phyloP scores from a whole-genome alignment of 2,888 invertebrate species.

The Holacanthella duospinosa region DNA sequence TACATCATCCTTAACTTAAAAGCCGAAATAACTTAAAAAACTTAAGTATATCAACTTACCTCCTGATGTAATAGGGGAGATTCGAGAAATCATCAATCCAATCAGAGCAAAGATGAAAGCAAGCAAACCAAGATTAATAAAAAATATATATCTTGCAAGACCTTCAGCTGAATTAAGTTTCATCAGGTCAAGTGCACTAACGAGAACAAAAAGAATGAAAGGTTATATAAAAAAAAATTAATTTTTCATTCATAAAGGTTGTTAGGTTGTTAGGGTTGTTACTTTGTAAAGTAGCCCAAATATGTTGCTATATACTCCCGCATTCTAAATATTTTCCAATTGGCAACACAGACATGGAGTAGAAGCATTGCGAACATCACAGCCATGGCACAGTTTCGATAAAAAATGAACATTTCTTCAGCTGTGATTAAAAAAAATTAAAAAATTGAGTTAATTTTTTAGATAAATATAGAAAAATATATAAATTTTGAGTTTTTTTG shows the following conservation, averaged over 20 bases:
- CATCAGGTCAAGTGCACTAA: not conserved
- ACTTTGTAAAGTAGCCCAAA: not conserved
- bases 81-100: not conserved
- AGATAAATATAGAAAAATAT: too few relatives aligned
- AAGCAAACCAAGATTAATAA: not conserved
- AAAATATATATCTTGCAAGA: not conserved
- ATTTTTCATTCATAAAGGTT: not conserved
- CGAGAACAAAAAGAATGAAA: not conserved
- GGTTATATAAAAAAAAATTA: not conserved
- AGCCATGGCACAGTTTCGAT: not conserved
- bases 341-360: not conserved
- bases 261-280: too few relatives aligned
- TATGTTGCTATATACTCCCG: not conserved
- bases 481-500: too few relatives aligned
- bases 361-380: not conserved
- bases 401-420: slow-evolving; percentile 2
- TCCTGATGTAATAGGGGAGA: not conserved
- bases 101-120: not conserved
- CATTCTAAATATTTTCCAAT: not conserved
- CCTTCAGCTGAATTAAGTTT: not conserved
- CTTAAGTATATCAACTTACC: too few relatives aligned
- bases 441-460: not conserved
- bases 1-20: too few relatives aligned
- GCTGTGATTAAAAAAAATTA: not conserved
- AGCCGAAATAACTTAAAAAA: too few relatives aligned